Conservation (phyloP, 2,888 invertebrate species). For the Euspilapteryx auroguttella region DNA sequence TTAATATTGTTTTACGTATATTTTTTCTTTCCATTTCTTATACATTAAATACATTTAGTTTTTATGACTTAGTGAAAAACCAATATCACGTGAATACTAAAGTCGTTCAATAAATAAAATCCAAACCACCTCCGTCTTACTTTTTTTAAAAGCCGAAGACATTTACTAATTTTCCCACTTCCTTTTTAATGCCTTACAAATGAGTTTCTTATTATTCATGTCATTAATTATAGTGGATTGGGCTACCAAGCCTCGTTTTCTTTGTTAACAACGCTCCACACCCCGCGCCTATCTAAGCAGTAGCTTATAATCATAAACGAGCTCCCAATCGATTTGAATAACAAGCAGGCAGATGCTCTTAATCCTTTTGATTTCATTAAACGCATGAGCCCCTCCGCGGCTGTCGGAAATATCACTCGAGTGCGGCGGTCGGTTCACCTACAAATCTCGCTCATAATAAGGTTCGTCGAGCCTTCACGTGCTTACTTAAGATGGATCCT, state of each 20-base stretch:
- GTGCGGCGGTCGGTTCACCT: constrained; percentile 32
- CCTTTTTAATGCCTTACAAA: constrained; percentile 12
- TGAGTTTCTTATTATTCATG: constrained; percentile 15
- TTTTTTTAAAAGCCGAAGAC: too few species aligned
- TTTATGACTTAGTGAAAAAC: too few species aligned
- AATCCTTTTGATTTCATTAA: constrained; percentile 62
- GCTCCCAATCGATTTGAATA: constrained; percentile 60
- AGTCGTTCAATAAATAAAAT: too few species aligned
- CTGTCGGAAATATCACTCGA: constrained; percentile 60
- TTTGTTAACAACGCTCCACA: constrained; percentile 52
- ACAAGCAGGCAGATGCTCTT: constrained; percentile 60
- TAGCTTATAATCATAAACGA: constrained; percentile 60
- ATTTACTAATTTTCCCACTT: constrained; percentile 13
- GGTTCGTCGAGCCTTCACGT: constrained; percentile 19
- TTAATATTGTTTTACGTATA: too few species aligned
- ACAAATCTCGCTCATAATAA: constrained; percentile 33
- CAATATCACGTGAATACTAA: too few species aligned
- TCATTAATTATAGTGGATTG: constrained; percentile 46
- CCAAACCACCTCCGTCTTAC: too few species aligned
- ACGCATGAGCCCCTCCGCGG: constrained; percentile 53
- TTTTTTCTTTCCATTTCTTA: too few species aligned
- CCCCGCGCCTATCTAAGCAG: constrained; percentile 55
- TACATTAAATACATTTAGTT: too few species aligned
- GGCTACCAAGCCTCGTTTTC: constrained; percentile 37
- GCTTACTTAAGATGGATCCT: constrained; percentile 16